Percentiles rank a stretch among this genome's conserved stretches.
phyloP scores from a whole-genome alignment of 2,797 vertebrate genomes.

The Gambelia wislizenii region DNA sequence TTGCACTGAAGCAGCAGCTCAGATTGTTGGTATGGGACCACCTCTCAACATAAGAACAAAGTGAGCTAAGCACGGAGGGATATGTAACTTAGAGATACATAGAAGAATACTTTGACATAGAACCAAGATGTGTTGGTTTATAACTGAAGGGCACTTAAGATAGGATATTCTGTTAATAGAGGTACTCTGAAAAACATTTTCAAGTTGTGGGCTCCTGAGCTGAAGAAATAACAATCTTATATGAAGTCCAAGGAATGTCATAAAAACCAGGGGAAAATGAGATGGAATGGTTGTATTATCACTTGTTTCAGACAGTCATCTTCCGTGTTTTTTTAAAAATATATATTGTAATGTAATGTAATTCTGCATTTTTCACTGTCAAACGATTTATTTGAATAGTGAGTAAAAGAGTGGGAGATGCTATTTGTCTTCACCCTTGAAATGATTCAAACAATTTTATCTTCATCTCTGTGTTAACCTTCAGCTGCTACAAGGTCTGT shows the following conservation, averaged over 20 bases:
- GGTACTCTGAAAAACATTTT: slow-evolving; percentile 5
- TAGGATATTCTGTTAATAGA: not conserved
- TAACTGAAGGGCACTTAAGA: not conserved
- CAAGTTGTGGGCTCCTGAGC: not conserved
- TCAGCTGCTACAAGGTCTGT: slow-evolving; percentile 68
- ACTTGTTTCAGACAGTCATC: slow-evolving; percentile 44
- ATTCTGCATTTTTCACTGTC: slow-evolving; percentile 46
- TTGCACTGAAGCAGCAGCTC: not conserved
- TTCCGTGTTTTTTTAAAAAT: too few species aligned
- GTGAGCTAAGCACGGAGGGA: not conserved
- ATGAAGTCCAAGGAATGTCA: slow-evolving; percentile 1
- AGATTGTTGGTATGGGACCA: not conserved
- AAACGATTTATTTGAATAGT: slow-evolving; percentile 71
- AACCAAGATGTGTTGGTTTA: not conserved
- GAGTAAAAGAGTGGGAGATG: slow-evolving; percentile 75
- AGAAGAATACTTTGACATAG: not conserved
- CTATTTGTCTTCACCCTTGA: slow-evolving; percentile 71
- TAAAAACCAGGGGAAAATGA: not conserved
- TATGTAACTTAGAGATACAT: not conserved
- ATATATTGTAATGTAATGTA: slow-evolving; percentile 39
- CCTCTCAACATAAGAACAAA: not conserved
- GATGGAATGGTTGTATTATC: not conserved
- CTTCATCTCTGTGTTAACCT: slow-evolving; percentile 72
- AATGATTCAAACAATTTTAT: slow-evolving; percentile 70
- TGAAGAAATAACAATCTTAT: slow-evolving; percentile 34